A percentile compares a stretch with the other conserved stretches of the same genome.
Evolutionary conservation across 2,797 vertebrate genomes (phyloP).

Genomic region (Taenioides sp.): DNA sequence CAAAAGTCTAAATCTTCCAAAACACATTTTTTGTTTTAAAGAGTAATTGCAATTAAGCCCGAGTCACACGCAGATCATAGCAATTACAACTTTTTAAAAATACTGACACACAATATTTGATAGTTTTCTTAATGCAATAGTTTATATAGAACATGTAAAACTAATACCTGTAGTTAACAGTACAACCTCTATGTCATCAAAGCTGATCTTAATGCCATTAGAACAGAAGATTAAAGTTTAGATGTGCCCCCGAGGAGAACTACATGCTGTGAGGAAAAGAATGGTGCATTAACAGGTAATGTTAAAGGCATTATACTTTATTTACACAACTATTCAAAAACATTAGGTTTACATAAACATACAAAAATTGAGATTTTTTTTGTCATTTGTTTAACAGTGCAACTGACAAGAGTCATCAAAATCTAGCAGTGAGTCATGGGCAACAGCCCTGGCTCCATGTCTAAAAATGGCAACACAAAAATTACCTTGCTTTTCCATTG

Average conservation of each 20-base stretch:
- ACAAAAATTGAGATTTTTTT: conserved; percentile 16
- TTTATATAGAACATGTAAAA: too few relatives aligned
- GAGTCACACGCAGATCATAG: too few relatives aligned
- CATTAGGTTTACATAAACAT: conserved; percentile 24
- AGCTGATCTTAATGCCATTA: not conserved
- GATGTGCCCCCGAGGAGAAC: not conserved
- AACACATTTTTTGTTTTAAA: not conserved
- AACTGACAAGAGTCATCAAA: conserved; percentile 8
- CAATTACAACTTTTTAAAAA: too few relatives aligned
- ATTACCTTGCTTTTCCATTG: conserved; percentile 23
- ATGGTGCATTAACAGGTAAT: conserved; percentile 14
- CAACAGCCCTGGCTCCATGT: conserved; percentile 1
- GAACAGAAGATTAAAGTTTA: not conserved
- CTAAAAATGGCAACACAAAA: conserved; percentile 58
- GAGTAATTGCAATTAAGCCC: too few relatives aligned
- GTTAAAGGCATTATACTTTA: conserved; percentile 72
- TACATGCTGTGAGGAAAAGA: not conserved
- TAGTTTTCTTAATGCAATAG: too few relatives aligned
- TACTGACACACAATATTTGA: too few relatives aligned
- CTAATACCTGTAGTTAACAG: not conserved
- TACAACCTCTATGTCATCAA: not conserved
- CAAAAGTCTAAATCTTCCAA: not conserved
- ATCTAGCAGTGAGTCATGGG: not conserved
- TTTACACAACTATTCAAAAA: conserved; percentile 61
- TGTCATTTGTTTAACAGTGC: conserved; percentile 19